These are phyloP conservation scores for Poecilia picta DNA, from an alignment of 2,797 vertebrate species.

Conservation along the genomic window DNA sequence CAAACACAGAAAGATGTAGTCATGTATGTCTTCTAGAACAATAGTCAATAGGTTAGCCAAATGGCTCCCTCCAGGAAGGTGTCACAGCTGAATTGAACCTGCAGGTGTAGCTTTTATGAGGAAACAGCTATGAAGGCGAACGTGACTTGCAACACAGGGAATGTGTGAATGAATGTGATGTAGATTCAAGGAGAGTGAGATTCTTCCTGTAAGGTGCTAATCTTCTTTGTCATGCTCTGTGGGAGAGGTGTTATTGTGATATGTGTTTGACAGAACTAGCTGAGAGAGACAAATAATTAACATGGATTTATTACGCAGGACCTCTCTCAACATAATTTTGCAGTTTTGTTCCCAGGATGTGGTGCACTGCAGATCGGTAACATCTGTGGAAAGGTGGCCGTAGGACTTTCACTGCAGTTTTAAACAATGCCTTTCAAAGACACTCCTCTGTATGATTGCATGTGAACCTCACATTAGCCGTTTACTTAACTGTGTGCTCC, in stretches of 20 bases:
- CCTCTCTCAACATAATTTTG: slow-evolving; percentile 13
- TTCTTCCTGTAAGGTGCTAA: slow-evolving; percentile 1
- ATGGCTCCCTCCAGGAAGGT: background rate
- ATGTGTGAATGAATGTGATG: slow-evolving; percentile 23
- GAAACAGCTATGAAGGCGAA: background rate
- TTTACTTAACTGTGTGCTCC: slow-evolving; percentile 34
- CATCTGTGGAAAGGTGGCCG: slow-evolving; percentile 28
- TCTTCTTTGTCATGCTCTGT: background rate
- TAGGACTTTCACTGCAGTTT: slow-evolving; percentile 15
- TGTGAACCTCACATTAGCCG: slow-evolving; percentile 42
- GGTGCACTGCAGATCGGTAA: slow-evolving; percentile 18
- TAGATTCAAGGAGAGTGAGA: slow-evolving; percentile 5
- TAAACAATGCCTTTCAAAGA: slow-evolving; percentile 45
- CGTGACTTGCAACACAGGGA: slow-evolving; percentile 7
- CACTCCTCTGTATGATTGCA: slow-evolving; percentile 10
- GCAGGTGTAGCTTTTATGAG: background rate
- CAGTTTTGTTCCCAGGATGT: slow-evolving; percentile 6
- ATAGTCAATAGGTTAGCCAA: background rate
- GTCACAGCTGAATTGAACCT: background rate
- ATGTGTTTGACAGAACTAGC: slow-evolving; percentile 29
- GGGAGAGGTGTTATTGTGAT: slow-evolving; percentile 10
- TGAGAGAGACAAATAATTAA: slow-evolving; percentile 29
- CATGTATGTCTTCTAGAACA: background rate
- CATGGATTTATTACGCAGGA: slow-evolving; percentile 21
- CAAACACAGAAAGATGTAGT: background rate